phyloP scores from a whole-genome alignment of 2,797 vertebrate genomes.

The Acanthis flammea region DNA sequence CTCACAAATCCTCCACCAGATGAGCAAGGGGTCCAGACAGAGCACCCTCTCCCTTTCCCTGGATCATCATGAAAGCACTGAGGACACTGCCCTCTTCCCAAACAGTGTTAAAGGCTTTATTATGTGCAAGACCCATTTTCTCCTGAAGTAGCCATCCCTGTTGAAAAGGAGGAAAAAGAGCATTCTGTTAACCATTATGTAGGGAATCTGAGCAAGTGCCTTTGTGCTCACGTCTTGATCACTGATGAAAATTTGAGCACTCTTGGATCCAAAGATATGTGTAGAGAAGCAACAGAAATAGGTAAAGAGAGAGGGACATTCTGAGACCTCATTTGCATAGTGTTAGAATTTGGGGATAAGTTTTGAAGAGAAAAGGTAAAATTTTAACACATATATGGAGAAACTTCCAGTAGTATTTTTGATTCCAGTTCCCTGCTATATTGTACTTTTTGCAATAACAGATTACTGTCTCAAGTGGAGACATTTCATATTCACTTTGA shows the following conservation, averaged over 20 bases:
- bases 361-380: background rate
- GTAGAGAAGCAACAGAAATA: background rate
- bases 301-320: background rate
- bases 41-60: background rate
- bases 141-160: background rate
- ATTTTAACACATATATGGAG: background rate
- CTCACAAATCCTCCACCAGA: background rate
- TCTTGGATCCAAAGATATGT: background rate
- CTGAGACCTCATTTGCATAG: background rate
- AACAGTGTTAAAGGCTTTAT: background rate
- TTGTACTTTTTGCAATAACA: background rate
- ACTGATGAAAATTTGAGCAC: background rate
- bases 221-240: background rate
- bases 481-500: background rate
- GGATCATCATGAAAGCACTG: background rate
- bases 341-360: background rate
- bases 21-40: fast-evolving
- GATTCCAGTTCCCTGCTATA: background rate
- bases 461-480: background rate
- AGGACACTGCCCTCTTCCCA: background rate
- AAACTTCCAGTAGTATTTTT: background rate
- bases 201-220: background rate
- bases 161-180: background rate
- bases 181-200: background rate
- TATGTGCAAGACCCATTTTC: background rate